Evolutionary conservation across 2,888 invertebrate genomes (phyloP), one percentile per base, ranked within the genome.

Genomic region (Agriopis leucophaearia): DNA sequence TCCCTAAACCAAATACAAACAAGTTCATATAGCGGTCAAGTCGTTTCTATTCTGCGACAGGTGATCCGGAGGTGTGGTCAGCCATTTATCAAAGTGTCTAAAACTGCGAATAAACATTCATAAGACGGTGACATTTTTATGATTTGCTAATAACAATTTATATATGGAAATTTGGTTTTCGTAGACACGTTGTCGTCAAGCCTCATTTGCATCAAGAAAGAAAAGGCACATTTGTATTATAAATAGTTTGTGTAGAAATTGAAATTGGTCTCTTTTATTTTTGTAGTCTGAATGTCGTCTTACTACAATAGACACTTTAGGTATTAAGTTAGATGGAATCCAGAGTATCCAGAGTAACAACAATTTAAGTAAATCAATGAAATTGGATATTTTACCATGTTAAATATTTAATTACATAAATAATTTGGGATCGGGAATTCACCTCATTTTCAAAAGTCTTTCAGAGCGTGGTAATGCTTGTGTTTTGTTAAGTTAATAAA

Each of bases 91-190:
- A 62, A 45, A 6, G 48, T 54, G 58, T 38, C 62, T 10, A 44
- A 51, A 45, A 40, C 66, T 42, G 56, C 60, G 56, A 56, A 66
- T 58, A 63, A 55, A 64, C 45, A 68, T 60, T 50, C 44, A 59
- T 42, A 59, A 59, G 38, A 35, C 50, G 54, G 63, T 51, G 68
- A 68, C 64, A 64, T 38, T 60, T 67, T 64, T 59, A 68, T 55
- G 50, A 63, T 59, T 64, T 60, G 51, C 68, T 58, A 68, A 63
- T 64, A 67, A 68, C 58, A 54, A 64, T 59, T 64, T 60, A 64
- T 60, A 60, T 66, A 57, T 57, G 45, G 48, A 27, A 55, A 62
- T 42, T 50, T 38, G 64, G 58, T n/a, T 55, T 35, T 52, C 50
- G 64, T 45, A 68, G 68, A 68, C 64, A 55, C 8, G n/a, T 36